These are phyloP conservation scores for Melanotaenia duboulayi DNA, from an alignment of 2,113 vertebrate genomes.

Conservation along the genomic window DNA sequence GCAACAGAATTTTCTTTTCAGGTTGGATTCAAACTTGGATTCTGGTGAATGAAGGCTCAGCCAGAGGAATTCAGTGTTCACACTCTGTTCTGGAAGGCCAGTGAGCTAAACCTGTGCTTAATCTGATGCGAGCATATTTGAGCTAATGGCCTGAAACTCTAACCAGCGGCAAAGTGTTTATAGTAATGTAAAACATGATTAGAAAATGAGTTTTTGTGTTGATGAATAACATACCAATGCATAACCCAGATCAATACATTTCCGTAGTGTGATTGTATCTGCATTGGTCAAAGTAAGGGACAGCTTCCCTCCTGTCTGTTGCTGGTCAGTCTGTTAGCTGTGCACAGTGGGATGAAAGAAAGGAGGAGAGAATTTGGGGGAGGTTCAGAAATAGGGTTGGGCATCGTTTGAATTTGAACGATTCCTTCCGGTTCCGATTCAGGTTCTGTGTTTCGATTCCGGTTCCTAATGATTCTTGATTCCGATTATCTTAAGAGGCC, in stretches of 20 bases:
- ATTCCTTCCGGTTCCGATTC: too few relatives aligned
- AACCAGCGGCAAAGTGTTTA: background rate
- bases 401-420: too few relatives aligned
- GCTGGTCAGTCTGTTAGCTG: constrained; percentile 37
- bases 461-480: too few relatives aligned
- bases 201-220: background rate
- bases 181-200: background rate
- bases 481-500: too few relatives aligned
- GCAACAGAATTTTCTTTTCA: constrained; percentile 47
- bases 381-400: constrained; percentile 26
- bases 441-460: too few relatives aligned
- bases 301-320: constrained; percentile 48
- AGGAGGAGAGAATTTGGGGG: constrained; percentile 29
- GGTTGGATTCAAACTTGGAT: constrained; percentile 57
- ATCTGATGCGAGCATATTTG: background rate
- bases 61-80: constrained; percentile 48
- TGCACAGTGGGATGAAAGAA: constrained; percentile 40
- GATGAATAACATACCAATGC: background rate
- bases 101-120: constrained; percentile 23
- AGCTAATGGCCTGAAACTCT: background rate
- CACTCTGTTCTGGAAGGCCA: constrained; percentile 18
- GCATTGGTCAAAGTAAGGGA: constrained; percentile 24
- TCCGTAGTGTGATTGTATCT: background rate
- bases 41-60: constrained; percentile 65
- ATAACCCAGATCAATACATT: background rate